Conservation (phyloP, 2,113 vertebrate species). For the Agapornis roseicollis region DNA sequence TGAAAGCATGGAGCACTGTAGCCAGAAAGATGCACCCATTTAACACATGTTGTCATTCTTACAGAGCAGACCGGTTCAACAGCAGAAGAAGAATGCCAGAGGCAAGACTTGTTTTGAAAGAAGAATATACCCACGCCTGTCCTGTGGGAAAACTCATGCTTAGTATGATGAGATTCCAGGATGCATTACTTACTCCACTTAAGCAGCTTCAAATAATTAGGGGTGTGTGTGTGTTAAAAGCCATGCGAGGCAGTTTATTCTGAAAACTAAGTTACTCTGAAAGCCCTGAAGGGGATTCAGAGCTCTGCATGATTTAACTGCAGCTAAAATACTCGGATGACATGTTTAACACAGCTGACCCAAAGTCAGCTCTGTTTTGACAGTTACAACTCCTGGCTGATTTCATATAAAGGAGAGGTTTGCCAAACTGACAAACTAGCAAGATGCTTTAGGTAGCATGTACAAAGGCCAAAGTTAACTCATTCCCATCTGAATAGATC, state of each 20-base stretch:
- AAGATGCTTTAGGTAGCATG: neutral
- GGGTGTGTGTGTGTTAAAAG: neutral
- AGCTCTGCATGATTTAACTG: neutral
- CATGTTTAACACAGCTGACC: neutral
- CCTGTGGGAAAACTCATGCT: neutral
- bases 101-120: neutral
- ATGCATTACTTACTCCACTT: neutral
- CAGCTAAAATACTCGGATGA: neutral
- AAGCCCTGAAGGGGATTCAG: neutral
- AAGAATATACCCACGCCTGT: neutral
- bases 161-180: neutral
- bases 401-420: neutral
- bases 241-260: neutral
- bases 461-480: neutral
- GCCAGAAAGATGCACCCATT: neutral
- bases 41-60: neutral
- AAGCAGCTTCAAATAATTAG: neutral
- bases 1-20: neutral
- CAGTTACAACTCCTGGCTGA: neutral
- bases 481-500: neutral
- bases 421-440: neutral
- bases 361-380: neutral
- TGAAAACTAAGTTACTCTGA: neutral
- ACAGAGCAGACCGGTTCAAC: conserved; percentile 22
- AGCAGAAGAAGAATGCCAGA: neutral